phyloP scores from a whole-genome alignment of 2,888 invertebrate species.

The Lampropteryx suffumata region DNA sequence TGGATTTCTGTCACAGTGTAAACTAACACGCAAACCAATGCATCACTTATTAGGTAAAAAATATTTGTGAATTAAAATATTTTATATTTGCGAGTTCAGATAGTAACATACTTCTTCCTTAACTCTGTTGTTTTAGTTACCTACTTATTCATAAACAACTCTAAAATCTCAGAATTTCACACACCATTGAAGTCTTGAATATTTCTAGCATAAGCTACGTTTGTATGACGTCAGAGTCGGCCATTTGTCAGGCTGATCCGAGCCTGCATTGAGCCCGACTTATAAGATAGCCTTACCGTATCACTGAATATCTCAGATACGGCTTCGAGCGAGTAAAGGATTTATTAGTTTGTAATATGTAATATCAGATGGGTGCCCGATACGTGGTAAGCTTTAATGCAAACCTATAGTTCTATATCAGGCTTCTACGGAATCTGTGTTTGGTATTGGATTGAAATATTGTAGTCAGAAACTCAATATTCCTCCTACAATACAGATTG shows the following conservation, averaged over 20 bases:
- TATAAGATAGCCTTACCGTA: slow-evolving; percentile 62
- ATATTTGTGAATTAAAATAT: too few relatives aligned
- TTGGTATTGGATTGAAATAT: slow-evolving; percentile 10
- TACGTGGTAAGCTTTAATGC: slow-evolving; percentile 23
- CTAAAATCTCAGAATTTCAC: too few relatives aligned
- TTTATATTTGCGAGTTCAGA: too few relatives aligned
- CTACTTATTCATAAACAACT: too few relatives aligned
- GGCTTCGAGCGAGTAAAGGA: slow-evolving; percentile 48
- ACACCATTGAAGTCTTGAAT: neutral
- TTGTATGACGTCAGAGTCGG: slow-evolving; percentile 57
- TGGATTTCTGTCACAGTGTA: too few relatives aligned
- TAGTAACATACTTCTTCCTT: too few relatives aligned
- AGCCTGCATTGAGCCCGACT: slow-evolving; percentile 62
- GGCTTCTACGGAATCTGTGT: slow-evolving; percentile 12
- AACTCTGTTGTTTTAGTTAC: too few relatives aligned
- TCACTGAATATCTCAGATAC: slow-evolving; percentile 64
- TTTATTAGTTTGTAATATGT: slow-evolving; percentile 52
- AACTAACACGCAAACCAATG: too few relatives aligned
- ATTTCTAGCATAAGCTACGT: slow-evolving; percentile 23
- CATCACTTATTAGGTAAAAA: too few relatives aligned
- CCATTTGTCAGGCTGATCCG: slow-evolving; percentile 75
- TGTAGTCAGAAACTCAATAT: slow-evolving; percentile 5
- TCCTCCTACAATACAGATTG: neutral
- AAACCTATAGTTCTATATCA: slow-evolving; percentile 25
- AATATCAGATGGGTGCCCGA: slow-evolving; percentile 29